Evolutionary conservation across 2,888 invertebrate species (phyloP).

Genomic region (Pollenia labialis): DNA sequence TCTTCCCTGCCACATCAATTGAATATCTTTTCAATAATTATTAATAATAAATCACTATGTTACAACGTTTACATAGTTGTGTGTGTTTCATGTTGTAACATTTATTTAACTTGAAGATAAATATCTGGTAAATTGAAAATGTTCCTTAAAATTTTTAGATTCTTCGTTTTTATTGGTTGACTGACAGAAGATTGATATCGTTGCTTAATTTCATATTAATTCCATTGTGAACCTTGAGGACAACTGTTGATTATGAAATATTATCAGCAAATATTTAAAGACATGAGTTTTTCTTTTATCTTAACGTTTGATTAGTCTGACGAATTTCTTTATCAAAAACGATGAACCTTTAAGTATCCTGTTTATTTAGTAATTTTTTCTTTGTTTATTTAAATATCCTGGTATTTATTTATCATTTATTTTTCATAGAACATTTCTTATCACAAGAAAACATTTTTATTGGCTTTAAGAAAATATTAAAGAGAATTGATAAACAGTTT

Average conservation of each 20-base stretch:
- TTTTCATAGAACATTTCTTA: not conserved
- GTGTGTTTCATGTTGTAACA: not conserved
- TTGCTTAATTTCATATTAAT: not conserved
- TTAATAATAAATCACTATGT: slow-evolving; percentile 43
- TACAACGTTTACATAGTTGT: not conserved
- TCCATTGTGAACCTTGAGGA: slow-evolving; percentile 6
- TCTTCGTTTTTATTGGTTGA: not conserved
- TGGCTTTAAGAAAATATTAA: not conserved
- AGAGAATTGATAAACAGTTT: not conserved
- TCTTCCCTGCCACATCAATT: not conserved
- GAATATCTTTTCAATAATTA: slow-evolving; percentile 14
- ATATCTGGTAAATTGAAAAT: slow-evolving; percentile 9
- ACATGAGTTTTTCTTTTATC: slow-evolving; percentile 3
- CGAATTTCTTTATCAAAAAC: slow-evolving; percentile 6
- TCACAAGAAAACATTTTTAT: not conserved
- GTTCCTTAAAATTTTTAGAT: not conserved
- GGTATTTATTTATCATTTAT: slow-evolving; percentile 16
- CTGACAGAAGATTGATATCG: slow-evolving; percentile 23
- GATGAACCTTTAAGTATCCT: not conserved
- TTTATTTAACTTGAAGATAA: slow-evolving; percentile 54
- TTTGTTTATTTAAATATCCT: slow-evolving; percentile 32
- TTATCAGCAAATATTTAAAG: slow-evolving; percentile 45
- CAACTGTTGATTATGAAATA: slow-evolving; percentile 44
- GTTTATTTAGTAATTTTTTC: slow-evolving; percentile 31
- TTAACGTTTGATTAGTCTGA: slow-evolving; percentile 1